Base-by-base conservation (phyloP, 2,888 invertebrate species). In the Drymonia ruficornis region DNA sequence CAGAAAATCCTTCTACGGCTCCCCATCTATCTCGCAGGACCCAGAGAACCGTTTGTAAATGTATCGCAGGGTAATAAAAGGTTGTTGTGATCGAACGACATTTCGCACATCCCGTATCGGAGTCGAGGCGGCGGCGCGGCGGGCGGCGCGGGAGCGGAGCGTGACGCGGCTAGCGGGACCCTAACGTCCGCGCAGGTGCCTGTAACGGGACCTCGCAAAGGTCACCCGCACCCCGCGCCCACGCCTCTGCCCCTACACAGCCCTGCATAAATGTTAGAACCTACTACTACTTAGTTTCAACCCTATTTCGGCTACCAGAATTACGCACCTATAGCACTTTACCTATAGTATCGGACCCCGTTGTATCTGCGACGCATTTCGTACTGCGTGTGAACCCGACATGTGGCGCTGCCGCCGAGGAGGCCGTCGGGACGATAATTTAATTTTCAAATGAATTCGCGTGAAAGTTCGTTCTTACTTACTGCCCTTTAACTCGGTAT, bases 161-260 rank as follows among this genome's bases (percentile, higher is more conserved):
- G 51, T 49, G 36, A 56, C 52, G 50, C 63, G 67, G 52, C 55
- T 83, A 84, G 83, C 87, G 84, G 88, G 81, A 85, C 74, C 77
- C 67, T 75, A 84, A 82, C 86, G 87, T 74, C 67, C 73, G 63
- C 52, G 81, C 81, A 83, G 84, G 83, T 83, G 85, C 73, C 75
- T 56, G 58, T 81, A 86, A 83, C 89, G 88, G 87, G 83, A 83
- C 80, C 69, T 58, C 49, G 64, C 67, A 88, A 88, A 89, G 89
- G 89, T 89, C 89, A 82, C 70, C 65, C 67, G 58, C 61, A 56
- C 31, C 59, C 53, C 64, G 57, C 59, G 28, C 52, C 40, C 23
- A 50, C 28, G n/a, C 53, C 28, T 23, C 36, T 23, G 44, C 49
- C n/a, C 23, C 53, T 11, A 40, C 52, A 11, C 13, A 6, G 19